These are phyloP conservation scores for Musca vetustissima DNA, from an alignment of 1,140 invertebrate genomes.

Conservation along the genomic window DNA sequence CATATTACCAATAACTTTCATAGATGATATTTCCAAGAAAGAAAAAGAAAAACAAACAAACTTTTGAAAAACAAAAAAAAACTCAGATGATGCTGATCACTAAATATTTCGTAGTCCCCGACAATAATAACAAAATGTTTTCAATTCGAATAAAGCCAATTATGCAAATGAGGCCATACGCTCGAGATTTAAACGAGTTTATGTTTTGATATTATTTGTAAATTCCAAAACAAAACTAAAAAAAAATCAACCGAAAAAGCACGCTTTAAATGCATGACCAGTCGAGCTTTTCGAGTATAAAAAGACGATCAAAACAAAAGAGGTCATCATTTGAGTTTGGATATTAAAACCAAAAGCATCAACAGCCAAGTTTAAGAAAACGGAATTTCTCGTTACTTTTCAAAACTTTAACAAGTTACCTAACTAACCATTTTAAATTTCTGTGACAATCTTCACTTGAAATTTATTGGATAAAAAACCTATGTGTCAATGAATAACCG, in stretches of 20 bases:
- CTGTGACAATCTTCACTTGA: neutral
- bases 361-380: neutral
- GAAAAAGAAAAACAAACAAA: too few relatives aligned
- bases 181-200: slow-evolving; percentile 7
- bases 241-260: neutral
- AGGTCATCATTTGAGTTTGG: slow-evolving; percentile 5
- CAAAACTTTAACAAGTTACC: slow-evolving; percentile 2
- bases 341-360: slow-evolving; percentile 1
- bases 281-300: neutral
- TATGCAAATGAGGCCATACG: neutral
- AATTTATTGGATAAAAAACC: slow-evolving; percentile 23
- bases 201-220: neutral
- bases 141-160: too few relatives aligned
- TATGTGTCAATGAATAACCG: slow-evolving; percentile 55
- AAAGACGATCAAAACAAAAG: neutral
- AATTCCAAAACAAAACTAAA: too few relatives aligned
- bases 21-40: too few relatives aligned
- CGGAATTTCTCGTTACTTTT: neutral
- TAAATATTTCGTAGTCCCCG: too few relatives aligned
- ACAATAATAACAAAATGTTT: too few relatives aligned
- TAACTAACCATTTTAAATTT: neutral
- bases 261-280: neutral
- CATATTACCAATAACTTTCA: too few relatives aligned
- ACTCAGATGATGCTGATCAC: too few relatives aligned
- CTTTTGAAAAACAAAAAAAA: too few relatives aligned